Evolutionary conservation across 2,797 vertebrate genomes (phyloP), one percentile per base, ranked within the genome.

Genomic region (Gadopsis marmoratus): DNA sequence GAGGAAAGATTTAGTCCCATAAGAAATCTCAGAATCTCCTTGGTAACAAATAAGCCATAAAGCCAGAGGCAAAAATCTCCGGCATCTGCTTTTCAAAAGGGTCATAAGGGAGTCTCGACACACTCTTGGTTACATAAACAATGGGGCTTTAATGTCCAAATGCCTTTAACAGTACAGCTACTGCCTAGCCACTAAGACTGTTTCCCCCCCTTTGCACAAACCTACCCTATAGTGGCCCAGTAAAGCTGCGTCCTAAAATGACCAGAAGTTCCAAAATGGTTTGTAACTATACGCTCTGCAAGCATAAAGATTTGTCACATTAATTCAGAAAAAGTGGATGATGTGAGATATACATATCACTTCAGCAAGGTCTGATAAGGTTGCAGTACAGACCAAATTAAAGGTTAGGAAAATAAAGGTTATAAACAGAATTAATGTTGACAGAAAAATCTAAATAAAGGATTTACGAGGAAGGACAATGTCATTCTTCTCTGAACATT

Each of bases 81-180:
- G 79, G 92, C 90, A 93, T 94, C 87, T 90, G 82, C 84, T 91
- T 82, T 89, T 90, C 81, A 89, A 88, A 92, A 87, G 80, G 84
- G 87, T 84, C 83, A 86, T 90, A 53, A 71, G 90, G 92, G 91
- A 90, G 88, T 91, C 86, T 94, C 86, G 17, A 82, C 90, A 93
- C 95, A 94, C 92, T 84, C 84, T 80, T 91, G 86, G 91, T 92
- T 92, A 93, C 85, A 94, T 89, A 95, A 95, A 95, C 93, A 95
- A 92, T 83, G 78, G 85, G 71, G 90, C 85, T 92, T 92, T 91
- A 94, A 92, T 91, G 67, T 82, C 87, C 82, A 91, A 95, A 95
- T 94, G 92, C 83, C 85, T 95, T 94, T 94, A 94, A 89, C 95
- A 95, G 94, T 79, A 86, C 76, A 84, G 89, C 93, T 91, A 89